These are phyloP conservation scores for Poeciliopsis infans DNA, from an alignment of 2,797 vertebrate genomes.

Conservation along the genomic window DNA sequence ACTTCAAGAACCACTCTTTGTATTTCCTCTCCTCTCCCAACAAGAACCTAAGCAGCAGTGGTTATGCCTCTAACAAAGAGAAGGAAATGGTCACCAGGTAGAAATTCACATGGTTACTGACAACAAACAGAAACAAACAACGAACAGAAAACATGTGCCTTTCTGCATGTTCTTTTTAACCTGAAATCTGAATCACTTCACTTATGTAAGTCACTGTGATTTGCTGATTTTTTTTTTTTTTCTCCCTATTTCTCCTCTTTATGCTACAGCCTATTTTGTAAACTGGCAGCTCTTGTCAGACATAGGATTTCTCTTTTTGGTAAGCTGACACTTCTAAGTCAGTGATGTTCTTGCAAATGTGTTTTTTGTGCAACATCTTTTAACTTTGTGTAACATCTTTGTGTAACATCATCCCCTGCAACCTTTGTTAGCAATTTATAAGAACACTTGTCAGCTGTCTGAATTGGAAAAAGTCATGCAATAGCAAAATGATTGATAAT, in stretches of 20 bases:
- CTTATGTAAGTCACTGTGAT: constrained; percentile 32
- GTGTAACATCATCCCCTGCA: not conserved
- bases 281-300: constrained; percentile 99
- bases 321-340: constrained; percentile 76
- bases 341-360: constrained; percentile 22
- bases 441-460: not conserved
- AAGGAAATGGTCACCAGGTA: constrained; percentile 99
- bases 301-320: constrained; percentile 99
- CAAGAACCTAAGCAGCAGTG: constrained; percentile 95
- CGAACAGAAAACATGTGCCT: not conserved
- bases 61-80: constrained; percentile 97
- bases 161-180: constrained; percentile 2
- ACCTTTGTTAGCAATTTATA: not conserved
- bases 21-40: constrained; percentile 97
- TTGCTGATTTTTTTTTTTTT: constrained; percentile 34
- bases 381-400: no score
- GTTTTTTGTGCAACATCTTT: not conserved
- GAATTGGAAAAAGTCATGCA: not conserved
- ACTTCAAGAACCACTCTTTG: constrained; percentile 97
- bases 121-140: not conserved
- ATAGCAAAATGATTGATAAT: not conserved
- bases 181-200: constrained; percentile 13
- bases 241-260: constrained; percentile 48
- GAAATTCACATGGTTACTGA: not conserved
- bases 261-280: constrained; percentile 93